Evolutionary conservation across 2,113 vertebrate species (phyloP).

Genomic region (Synodontis membranacea): DNA sequence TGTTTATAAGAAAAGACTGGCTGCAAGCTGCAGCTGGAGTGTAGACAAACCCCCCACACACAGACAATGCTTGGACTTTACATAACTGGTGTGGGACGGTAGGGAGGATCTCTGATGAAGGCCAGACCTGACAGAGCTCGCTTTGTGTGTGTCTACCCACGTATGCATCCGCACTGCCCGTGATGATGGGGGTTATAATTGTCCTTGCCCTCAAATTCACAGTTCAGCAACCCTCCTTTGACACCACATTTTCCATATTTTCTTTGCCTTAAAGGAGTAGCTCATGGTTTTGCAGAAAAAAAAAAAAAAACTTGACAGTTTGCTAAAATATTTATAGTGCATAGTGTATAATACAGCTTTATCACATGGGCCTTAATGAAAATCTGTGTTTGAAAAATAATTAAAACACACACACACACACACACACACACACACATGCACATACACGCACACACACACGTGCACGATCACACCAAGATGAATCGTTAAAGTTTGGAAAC

Average conservation of each 20-base stretch:
- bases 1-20: conserved; percentile 13
- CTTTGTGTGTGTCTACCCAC: conserved; percentile 51
- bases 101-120: conserved; percentile 51
- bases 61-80: conserved; percentile 51
- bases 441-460: neutral
- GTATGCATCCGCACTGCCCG: conserved; percentile 44
- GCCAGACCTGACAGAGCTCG: conserved; percentile 50
- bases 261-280: neutral
- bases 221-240: conserved; percentile 34
- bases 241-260: conserved; percentile 20
- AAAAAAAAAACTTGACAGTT: neutral
- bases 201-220: conserved; percentile 34
- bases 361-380: neutral
- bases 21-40: conserved; percentile 14
- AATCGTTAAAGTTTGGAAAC: conserved; percentile 58
- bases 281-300: neutral
- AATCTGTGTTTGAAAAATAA: neutral
- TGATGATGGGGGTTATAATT: conserved; percentile 45
- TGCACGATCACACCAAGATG: conserved; percentile 25
- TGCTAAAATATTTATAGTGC: neutral
- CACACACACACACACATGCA: neutral
- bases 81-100: conserved; percentile 45
- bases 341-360: neutral
- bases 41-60: conserved; percentile 39
- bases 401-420: neutral